phyloP scores from a whole-genome alignment of 2,113 vertebrate species.

The Entosphenus tridentatus region DNA sequence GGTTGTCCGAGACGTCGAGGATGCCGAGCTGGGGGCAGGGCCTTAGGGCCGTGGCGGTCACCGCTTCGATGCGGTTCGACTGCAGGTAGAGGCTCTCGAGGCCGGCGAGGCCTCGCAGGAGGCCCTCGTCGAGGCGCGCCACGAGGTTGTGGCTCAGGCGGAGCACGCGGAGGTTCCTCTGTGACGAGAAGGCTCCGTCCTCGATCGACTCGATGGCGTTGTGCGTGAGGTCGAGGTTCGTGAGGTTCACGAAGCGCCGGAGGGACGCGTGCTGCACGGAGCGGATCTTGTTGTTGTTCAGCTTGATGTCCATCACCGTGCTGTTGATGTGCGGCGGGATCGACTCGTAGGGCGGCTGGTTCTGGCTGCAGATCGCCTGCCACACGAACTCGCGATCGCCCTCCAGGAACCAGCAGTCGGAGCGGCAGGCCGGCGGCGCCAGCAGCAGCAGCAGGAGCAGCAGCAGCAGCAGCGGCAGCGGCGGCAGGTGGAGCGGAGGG shows the following conservation, averaged over 20 bases:
- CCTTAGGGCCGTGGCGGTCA: conserved; percentile 64
- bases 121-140: conserved; percentile 79
- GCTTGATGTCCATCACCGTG: conserved; percentile 76
- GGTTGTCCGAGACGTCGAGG: conserved; percentile 85
- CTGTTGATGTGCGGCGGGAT: conserved; percentile 97
- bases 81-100: conserved; percentile 90
- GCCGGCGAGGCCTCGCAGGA: conserved; percentile 66
- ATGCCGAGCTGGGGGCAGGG: conserved; percentile 80
- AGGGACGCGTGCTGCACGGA: conserved; percentile 74
- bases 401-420: conserved; percentile 91
- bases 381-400: conserved; percentile 94
- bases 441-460: neutral
- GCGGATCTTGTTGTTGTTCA: conserved; percentile 94
- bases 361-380: conserved; percentile 98
- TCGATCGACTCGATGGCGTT: conserved; percentile 95
- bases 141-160: conserved; percentile 89
- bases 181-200: conserved; percentile 77
- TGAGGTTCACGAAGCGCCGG: conserved; percentile 84
- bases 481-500: no score
- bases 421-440: neutral
- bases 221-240: conserved; percentile 91
- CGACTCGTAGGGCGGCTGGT: conserved; percentile 91
- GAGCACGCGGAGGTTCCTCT: conserved; percentile 76
- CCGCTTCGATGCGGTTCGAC: conserved; percentile 86
- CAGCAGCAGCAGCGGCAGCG: neutral